Percentiles rank a stretch among this genome's conserved stretches.
These are phyloP conservation scores for Rallus crepitans DNA, from an alignment of 2,797 vertebrate species.

Conservation along the genomic window DNA sequence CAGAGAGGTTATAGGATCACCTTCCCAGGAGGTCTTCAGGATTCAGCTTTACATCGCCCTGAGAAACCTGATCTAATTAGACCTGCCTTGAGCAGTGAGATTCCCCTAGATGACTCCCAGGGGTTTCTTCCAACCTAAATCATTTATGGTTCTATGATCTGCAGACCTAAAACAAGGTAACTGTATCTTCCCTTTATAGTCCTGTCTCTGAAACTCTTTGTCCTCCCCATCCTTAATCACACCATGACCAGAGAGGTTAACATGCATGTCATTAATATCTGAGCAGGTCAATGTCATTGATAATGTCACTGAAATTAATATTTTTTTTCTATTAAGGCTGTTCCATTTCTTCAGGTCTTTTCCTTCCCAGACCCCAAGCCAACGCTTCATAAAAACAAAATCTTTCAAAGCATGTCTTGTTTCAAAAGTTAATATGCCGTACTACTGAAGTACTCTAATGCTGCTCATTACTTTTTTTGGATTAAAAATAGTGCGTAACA, in stretches of 20 bases:
- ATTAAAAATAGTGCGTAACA: neutral
- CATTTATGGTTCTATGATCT: neutral
- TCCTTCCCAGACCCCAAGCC: neutral
- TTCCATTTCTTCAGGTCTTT: conserved; percentile 17
- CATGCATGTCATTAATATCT: neutral
- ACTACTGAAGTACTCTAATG: neutral
- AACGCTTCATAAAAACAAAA: neutral
- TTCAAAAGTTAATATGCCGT: neutral
- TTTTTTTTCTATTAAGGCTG: neutral
- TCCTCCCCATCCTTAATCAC: neutral
- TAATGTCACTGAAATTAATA: conserved; percentile 29
- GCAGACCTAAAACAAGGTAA: neutral
- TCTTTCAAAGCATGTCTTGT: neutral
- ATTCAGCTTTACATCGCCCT: neutral
- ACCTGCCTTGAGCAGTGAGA: neutral
- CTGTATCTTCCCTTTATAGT: neutral
- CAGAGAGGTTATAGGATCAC: neutral
- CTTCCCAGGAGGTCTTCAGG: neutral
- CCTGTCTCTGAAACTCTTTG: neutral
- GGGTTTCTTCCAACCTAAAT: neutral
- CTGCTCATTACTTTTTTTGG: neutral
- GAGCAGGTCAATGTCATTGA: conserved; percentile 5
- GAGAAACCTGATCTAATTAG: neutral
- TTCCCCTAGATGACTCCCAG: neutral
- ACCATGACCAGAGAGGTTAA: conserved; percentile 21